Base-by-base conservation (phyloP, 2,888 invertebrate species). In the Coenonympha glycerion region DNA sequence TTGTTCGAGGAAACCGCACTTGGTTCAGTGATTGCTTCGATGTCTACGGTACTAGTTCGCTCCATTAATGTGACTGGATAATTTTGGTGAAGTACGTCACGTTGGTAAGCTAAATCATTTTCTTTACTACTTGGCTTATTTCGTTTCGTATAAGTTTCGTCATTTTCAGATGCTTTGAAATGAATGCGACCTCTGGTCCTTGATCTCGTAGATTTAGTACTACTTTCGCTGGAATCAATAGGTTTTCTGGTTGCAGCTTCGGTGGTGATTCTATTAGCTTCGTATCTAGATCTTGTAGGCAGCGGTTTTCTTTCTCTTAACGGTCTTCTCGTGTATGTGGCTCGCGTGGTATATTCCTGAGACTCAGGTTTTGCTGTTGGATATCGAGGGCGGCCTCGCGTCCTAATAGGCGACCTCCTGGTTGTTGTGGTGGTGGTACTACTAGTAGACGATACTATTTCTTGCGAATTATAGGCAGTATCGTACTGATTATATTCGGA, bases 31-130 rank as follows among this genome's bases (percentile, higher is more conserved):
- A 85, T 79, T 36, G 85, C 82, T 67, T 86, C 87, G 57, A 85
- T 80, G 41, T 87, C 85, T 30, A 75, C 72, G 19, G 88, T 89
- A 56, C 83, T 88, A 53, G 70, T 72, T 55, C 85, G 72, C 65
- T 88, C 88, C 74, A 82, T 82, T 18, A 87, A 58, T 4, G 90
- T 90, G 0, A 90, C 89, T 1, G 91, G 91, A 62, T 91, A 91
- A 58, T 91, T 91, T 64, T 91, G 91, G 60, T 91, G 90, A 3
- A 91, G 66, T 2, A 91, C 87, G 65, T 91, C 91, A 55, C 91
- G 80, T 70, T 91, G 91, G 57, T 91, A 91, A 2, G 90, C 91
- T 54, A 91, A 66, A 50, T 87, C 87, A 50, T 74, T 65, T 57
- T 82, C 78, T 59, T 81, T 82, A 9, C 52, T 68, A 11, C 59